These are phyloP conservation scores for Anas acuta DNA, from an alignment of 2,797 vertebrate genomes.

Conservation along the genomic window DNA sequence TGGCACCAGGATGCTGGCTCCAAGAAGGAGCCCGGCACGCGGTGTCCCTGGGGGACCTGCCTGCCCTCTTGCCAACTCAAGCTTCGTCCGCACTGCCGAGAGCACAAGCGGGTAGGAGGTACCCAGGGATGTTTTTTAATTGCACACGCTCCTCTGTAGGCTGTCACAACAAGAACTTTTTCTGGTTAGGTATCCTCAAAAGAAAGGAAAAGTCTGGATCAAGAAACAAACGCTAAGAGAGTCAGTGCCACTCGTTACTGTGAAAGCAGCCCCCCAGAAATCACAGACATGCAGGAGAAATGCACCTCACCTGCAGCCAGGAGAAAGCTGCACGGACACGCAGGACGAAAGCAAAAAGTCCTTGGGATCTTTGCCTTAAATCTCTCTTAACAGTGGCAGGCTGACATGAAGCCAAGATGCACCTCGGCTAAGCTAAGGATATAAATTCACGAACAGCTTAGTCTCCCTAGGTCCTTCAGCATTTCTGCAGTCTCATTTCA, in stretches of 20 bases:
- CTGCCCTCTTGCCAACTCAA: constrained; percentile 6
- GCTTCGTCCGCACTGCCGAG: neutral
- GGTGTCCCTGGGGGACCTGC: neutral
- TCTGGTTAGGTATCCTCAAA: neutral
- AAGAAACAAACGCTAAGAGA: neutral
- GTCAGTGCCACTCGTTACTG: neutral
- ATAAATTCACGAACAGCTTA: neutral
- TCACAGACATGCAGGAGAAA: neutral
- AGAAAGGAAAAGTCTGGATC: neutral
- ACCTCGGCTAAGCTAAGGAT: neutral
- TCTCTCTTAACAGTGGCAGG: neutral
- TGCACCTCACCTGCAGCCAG: neutral
- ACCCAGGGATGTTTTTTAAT: neutral
- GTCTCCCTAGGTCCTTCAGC: neutral
- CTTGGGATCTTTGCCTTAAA: neutral
- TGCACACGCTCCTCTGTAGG: neutral
- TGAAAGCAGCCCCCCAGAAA: neutral
- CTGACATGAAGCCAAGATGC: neutral
- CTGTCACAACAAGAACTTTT: neutral
- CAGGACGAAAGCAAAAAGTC: neutral
- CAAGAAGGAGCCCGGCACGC: neutral
- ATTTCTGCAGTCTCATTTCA: neutral
- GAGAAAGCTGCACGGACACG: neutral
- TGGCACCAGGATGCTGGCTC: neutral
- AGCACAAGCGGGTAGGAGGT: constrained; percentile 25